Evolutionary conservation across 2,113 vertebrate species (phyloP), one percentile per base, ranked within the genome.

Genomic region (Pseudorectes ferrugineus): DNA sequence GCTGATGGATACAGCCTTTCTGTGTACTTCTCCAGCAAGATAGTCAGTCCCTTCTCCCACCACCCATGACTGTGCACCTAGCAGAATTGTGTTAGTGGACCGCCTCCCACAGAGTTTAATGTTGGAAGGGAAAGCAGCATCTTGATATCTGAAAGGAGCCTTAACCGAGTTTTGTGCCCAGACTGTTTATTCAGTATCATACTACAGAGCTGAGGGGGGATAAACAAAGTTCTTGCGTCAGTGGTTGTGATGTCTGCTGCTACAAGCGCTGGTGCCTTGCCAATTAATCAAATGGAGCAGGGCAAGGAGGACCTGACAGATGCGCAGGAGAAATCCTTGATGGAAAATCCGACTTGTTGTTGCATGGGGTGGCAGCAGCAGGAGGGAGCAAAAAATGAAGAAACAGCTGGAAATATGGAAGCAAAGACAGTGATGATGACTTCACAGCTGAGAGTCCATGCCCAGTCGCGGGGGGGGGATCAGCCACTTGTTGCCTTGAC

Each of bases 141-240:
- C 26, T 82, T 76, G 19, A 29, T 92, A 55, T 25, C 45, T 89
- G 58, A 95, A 91, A 88, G 28, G 51, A 85, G 6, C 74, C 87
- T 83, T 82, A 73, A 46, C 14, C 29, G 0, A 0, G 2, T 46
- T 88, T 92, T 91, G 29, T 80, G 33, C 63, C 17, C 36, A 26
- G 1, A 8, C 38, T 74, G 35, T 95, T 95, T 88, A 46, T 88
- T 92, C 88, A 80, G 46, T 33, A 12, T 58, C 9, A 0, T 25
- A 35, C 54, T 72, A 28, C 26, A 58, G 87, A 36, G 35, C 63
- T 66, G 78, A 94, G 46, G 31, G 16, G 51, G 67, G 78, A 91
- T 95, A 93, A 94, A 95, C 71, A 90, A 94, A 91, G 82, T 2
- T 1, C n/a, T 88, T 83, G n/a, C 6, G 0, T 85, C 89, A 95